Conservation (phyloP, 2,888 invertebrate genomes). For the Hyppa rectilinea region DNA sequence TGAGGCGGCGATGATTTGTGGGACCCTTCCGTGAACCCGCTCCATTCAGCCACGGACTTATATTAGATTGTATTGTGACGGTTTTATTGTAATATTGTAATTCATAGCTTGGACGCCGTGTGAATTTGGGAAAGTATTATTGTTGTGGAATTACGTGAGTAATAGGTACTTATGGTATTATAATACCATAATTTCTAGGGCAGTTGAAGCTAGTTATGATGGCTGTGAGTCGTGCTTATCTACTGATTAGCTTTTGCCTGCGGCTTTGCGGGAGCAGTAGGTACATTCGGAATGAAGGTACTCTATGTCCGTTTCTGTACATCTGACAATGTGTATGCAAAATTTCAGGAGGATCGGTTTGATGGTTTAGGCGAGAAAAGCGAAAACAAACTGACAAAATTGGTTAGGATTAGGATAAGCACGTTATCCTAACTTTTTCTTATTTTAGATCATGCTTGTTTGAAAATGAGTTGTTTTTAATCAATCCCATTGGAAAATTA, state of each 20-base stretch:
- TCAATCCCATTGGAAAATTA: not conserved
- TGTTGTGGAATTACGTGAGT: constrained; percentile 8
- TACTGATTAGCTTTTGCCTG: too few species aligned
- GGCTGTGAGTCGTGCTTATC: not conserved
- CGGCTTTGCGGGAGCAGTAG: too few species aligned
- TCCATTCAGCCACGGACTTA: constrained; percentile 66
- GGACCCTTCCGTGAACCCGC: constrained; percentile 72
- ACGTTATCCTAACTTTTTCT: not conserved
- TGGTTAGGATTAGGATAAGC: too few species aligned
- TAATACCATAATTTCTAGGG: not conserved
- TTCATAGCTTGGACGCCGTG: constrained; percentile 57
- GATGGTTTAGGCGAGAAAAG: too few species aligned
- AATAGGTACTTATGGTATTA: not conserved
- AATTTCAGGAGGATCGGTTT: too few species aligned
- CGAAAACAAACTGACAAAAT: too few species aligned
- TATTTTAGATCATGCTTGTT: not conserved
- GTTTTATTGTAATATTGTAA: constrained; percentile 59
- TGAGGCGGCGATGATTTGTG: constrained; percentile 79
- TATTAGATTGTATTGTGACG: constrained; percentile 57
- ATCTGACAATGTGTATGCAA: too few species aligned
- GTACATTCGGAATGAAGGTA: too few species aligned
- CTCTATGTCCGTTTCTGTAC: too few species aligned
- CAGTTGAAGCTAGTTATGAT: not conserved
- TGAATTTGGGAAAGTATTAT: constrained; percentile 46
- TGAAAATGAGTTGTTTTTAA: not conserved